phyloP scores from a whole-genome alignment of 2,797 vertebrate species.

The Pampus argenteus region DNA sequence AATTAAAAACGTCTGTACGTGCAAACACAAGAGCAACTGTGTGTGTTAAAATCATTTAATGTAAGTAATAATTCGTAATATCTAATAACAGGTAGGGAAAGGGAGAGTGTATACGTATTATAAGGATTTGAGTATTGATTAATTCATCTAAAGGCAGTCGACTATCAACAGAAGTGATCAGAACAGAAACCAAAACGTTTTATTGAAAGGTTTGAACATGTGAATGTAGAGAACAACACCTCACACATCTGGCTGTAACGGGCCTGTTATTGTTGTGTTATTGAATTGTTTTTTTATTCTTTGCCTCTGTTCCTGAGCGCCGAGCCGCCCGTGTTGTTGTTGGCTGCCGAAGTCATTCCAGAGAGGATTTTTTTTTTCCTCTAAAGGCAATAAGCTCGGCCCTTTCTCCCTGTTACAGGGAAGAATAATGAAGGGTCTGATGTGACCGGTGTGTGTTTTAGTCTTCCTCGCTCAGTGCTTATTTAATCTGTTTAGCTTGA shows the following conservation, averaged over 20 bases:
- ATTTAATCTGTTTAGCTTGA: slow-evolving; percentile 27
- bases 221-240: background rate
- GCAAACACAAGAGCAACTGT: slow-evolving; percentile 36
- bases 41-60: background rate
- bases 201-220: background rate
- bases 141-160: background rate
- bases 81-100: background rate
- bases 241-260: too few relatives aligned
- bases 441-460: slow-evolving; percentile 9
- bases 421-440: slow-evolving; percentile 26
- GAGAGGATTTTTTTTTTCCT: slow-evolving; percentile 57
- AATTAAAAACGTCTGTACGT: slow-evolving; percentile 42
- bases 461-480: slow-evolving; percentile 20
- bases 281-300: slow-evolving; percentile 13
- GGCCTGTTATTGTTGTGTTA: slow-evolving; percentile 32
- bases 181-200: background rate
- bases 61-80: too few relatives aligned
- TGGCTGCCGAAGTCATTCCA: slow-evolving; percentile 68
- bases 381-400: slow-evolving; percentile 51
- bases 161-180: background rate
- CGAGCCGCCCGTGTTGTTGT: slow-evolving; percentile 60
- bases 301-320: slow-evolving; percentile 58
- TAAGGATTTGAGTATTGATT: background rate
- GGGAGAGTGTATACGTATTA: background rate
- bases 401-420: slow-evolving; percentile 19